A percentile compares a stretch with the other conserved stretches of the same genome.
Evolutionary conservation across 2,888 invertebrate species (phyloP).

Genomic region (Pseudoips prasinana): DNA sequence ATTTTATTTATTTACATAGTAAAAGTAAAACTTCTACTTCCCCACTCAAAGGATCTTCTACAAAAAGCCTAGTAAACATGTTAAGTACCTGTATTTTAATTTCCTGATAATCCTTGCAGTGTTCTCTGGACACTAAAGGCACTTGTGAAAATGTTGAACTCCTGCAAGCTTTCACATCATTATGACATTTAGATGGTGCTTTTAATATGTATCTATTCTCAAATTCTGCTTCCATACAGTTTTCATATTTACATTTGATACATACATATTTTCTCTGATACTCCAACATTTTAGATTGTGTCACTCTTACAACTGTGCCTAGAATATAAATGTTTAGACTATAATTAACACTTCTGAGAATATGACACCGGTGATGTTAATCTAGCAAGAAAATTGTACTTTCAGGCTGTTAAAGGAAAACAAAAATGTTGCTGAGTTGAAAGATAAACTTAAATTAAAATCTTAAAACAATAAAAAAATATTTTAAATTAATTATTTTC

Average conservation of each 20-base stretch:
- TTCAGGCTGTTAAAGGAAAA: no score
- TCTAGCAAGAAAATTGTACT: no score
- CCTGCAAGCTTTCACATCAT: slow-evolving; percentile 77
- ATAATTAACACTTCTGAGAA: no score
- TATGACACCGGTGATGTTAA: no score
- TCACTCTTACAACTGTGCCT: slow-evolving; percentile 91
- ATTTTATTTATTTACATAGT: no score
- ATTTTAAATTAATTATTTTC: no score
- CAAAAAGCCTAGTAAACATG: no score
- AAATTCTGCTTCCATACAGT: slow-evolving; percentile 85
- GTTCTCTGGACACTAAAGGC: slow-evolving; percentile 80
- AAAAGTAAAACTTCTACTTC: no score
- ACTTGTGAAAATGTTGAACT: slow-evolving; percentile 79
- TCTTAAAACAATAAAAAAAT: no score
- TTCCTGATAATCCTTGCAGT: slow-evolving; percentile 92
- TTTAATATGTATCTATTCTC: slow-evolving; percentile 83
- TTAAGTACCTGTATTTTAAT: slow-evolving; percentile 92
- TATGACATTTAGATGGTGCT: slow-evolving; percentile 79
- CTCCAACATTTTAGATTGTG: slow-evolving; percentile 89
- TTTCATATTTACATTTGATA: slow-evolving; percentile 87
- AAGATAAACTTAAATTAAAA: no score
- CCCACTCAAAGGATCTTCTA: no score
- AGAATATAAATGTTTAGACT: slow-evolving; percentile 22
- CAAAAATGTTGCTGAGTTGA: no score
- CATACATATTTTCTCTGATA: slow-evolving; percentile 88